Conservation (phyloP, 2,113 vertebrate genomes). For the Etheostoma cragini region DNA sequence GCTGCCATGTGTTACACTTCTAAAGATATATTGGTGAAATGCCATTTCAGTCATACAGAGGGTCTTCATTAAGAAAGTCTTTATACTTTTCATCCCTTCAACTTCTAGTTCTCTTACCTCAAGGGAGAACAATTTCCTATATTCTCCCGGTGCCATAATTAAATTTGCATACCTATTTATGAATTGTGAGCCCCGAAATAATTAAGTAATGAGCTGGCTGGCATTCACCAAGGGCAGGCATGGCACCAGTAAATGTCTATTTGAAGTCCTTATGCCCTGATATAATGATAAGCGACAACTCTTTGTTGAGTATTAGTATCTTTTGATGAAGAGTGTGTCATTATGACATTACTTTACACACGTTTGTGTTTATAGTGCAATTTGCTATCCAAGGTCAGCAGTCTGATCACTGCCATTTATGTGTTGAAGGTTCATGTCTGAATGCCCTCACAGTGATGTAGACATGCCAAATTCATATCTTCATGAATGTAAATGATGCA, state of each 20-base stretch:
- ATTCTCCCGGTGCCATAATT: constrained; percentile 71
- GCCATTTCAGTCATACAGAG: constrained; percentile 48
- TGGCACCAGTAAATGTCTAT: constrained; percentile 59
- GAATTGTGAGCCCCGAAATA: constrained; percentile 71
- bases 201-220: constrained; percentile 79
- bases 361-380: constrained; percentile 9
- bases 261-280: constrained; percentile 66
- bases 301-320: constrained; percentile 63
- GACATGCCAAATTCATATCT: constrained; percentile 46
- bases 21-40: constrained; percentile 54
- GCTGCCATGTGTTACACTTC: constrained; percentile 33
- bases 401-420: constrained; percentile 32
- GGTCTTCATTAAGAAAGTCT: constrained; percentile 68
- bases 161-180: constrained; percentile 80
- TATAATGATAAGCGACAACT: constrained; percentile 59
- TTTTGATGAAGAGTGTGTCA: constrained; percentile 60
- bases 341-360: constrained; percentile 31
- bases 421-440: constrained; percentile 22
- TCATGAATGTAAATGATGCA: constrained; percentile 57
- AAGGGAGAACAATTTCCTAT: constrained; percentile 73
- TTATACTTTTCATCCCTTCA: constrained; percentile 58
- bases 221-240: constrained; percentile 72
- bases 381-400: constrained; percentile 51
- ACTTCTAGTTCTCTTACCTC: constrained; percentile 64
- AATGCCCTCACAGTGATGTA: constrained; percentile 19